Conservation (phyloP, 2,113 vertebrate species). For the Tringa solitaria region DNA sequence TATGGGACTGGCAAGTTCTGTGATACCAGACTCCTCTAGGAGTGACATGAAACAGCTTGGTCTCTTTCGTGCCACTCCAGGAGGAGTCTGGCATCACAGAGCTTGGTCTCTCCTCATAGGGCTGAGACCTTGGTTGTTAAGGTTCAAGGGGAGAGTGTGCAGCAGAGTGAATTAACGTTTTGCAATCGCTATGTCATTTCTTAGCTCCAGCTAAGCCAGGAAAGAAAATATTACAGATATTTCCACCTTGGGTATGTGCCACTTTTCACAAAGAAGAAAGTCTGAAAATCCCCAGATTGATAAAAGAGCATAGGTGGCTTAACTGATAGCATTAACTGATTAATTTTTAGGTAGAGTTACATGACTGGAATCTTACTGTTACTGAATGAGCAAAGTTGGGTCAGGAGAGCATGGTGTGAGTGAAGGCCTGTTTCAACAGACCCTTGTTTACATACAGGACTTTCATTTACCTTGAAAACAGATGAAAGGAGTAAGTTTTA, state of each 20-base stretch:
- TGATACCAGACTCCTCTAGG: neutral
- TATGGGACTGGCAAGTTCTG: neutral
- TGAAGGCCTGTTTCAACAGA: neutral
- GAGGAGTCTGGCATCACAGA: no score
- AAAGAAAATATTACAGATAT: neutral
- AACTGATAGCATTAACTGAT: neutral
- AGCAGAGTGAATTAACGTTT: neutral
- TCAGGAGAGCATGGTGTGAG: neutral
- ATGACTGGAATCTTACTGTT: neutral
- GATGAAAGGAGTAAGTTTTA: constrained; percentile 1
- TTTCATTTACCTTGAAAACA: constrained; percentile 14
- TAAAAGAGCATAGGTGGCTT: neutral
- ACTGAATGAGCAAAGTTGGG: neutral
- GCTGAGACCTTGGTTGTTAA: neutral
- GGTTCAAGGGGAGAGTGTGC: neutral
- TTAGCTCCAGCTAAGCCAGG: neutral
- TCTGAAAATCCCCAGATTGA: neutral
- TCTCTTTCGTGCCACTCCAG: neutral
- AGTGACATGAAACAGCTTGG: neutral
- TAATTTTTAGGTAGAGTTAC: neutral
- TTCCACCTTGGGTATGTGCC: no score
- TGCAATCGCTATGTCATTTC: neutral
- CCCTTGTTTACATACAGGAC: neutral
- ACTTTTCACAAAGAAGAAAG: neutral
- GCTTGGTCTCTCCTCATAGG: neutral